phyloP scores from a whole-genome alignment of 1,140 invertebrate species.

The Argopecten irradians region DNA sequence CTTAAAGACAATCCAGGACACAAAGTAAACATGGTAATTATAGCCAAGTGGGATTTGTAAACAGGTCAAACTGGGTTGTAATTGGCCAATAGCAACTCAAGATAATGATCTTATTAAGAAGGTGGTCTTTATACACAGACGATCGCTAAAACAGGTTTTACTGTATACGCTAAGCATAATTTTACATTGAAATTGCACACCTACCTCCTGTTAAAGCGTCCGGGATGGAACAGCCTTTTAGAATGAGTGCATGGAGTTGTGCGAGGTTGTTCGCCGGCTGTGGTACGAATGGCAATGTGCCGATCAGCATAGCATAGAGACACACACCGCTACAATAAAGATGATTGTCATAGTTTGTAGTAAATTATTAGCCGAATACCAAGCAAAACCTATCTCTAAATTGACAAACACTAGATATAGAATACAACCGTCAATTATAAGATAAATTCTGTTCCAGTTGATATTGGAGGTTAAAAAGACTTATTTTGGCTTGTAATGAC shows the following conservation, averaged over 20 bases:
- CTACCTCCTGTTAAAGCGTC: no score
- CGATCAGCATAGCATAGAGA: constrained; percentile 73
- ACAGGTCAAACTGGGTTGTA: no score
- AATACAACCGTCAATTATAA: background rate
- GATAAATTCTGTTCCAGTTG: background rate
- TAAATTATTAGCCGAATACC: background rate
- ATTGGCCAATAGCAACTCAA: no score
- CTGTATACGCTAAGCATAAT: no score
- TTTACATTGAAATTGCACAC: no score
- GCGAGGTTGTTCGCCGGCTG: constrained; percentile 63
- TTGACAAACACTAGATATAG: background rate
- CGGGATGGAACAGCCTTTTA: constrained; percentile 68
- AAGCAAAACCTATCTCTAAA: background rate
- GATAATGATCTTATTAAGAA: no score
- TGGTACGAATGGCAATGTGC: constrained; percentile 72
- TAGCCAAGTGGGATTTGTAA: no score
- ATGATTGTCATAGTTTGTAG: background rate
- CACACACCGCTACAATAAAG: constrained; percentile 68
- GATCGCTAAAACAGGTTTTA: no score
- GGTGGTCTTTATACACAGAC: no score
- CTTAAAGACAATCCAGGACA: no score
- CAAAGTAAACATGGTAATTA: no score
- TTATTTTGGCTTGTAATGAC: background rate
- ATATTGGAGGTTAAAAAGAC: background rate
- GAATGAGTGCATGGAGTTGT: constrained; percentile 66